Conservation (phyloP, 2,113 vertebrate genomes). For the Tonatia bakeri region DNA sequence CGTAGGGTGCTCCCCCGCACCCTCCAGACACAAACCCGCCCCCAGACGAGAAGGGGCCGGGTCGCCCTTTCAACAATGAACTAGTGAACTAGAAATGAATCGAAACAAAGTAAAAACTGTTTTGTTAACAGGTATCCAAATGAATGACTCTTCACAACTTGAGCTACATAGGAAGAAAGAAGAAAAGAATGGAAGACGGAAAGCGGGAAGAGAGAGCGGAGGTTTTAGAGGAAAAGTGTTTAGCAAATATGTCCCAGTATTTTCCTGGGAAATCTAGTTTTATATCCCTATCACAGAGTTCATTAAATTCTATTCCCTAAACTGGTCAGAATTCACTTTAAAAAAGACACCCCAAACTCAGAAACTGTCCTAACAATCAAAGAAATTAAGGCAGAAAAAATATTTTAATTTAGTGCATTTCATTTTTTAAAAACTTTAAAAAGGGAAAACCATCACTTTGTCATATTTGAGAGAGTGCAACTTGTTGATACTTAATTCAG, state of each 20-base stretch:
- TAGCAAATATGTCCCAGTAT: not conserved
- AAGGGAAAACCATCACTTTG: not conserved
- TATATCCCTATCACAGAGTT: not conserved
- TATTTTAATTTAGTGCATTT: not conserved
- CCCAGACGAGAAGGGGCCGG: no score
- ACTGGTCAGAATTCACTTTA: not conserved
- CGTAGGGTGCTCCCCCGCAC: not conserved
- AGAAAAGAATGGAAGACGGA: not conserved
- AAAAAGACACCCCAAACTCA: not conserved
- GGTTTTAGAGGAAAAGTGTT: not conserved
- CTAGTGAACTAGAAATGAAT: not conserved
- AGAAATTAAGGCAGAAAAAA: not conserved
- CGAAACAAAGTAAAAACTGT: not conserved
- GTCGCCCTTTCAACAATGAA: not conserved
- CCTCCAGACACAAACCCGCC: no score
- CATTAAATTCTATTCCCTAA: not conserved
- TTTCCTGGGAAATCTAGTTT: not conserved
- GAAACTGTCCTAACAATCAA: not conserved
- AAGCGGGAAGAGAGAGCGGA: not conserved
- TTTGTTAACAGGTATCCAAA: conserved; percentile 9
- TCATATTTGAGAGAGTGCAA: not conserved
- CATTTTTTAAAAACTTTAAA: not conserved
- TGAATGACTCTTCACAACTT: not conserved
- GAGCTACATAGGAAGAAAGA: not conserved
- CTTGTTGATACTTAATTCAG: not conserved